Evolutionary conservation across 2,888 invertebrate species (phyloP).

Genomic region (Aphelenchoides bicaudatus): DNA sequence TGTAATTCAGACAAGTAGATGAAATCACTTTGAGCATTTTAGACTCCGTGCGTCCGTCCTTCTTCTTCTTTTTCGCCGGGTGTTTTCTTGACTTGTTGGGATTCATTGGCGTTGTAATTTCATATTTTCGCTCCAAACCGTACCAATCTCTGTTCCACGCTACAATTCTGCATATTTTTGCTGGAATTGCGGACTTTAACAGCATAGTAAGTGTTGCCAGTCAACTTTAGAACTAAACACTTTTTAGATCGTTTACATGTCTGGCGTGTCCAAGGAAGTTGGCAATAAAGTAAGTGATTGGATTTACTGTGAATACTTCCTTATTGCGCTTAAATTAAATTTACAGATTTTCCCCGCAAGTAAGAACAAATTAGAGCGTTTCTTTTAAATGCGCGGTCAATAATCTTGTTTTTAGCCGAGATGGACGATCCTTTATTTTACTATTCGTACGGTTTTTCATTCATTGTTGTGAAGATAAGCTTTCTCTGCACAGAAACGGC

Average conservation of each 20-base stretch:
- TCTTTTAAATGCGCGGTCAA: slow-evolving; percentile 57
- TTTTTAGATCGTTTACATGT: slow-evolving; percentile 60
- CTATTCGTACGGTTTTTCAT: slow-evolving; percentile 57
- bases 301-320: too few species aligned
- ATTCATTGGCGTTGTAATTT: slow-evolving; percentile 39
- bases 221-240: too few species aligned
- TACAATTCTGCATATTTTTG: slow-evolving; percentile 53
- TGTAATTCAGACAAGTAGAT: slow-evolving; percentile 33
- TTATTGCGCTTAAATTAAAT: too few species aligned
- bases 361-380: too few species aligned
- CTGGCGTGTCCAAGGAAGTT: slow-evolving; percentile 57
- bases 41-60: slow-evolving; percentile 52
- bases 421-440: slow-evolving; percentile 60
- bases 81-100: slow-evolving; percentile 37
- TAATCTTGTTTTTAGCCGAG: slow-evolving; percentile 58
- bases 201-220: too few species aligned
- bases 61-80: slow-evolving; percentile 50
- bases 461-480: slow-evolving; percentile 52
- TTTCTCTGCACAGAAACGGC: slow-evolving; percentile 57
- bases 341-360: too few species aligned
- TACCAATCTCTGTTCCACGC: slow-evolving; percentile 49
- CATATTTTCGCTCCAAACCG: slow-evolving; percentile 43
- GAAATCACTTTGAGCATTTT: slow-evolving; percentile 22
- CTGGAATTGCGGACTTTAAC: slow-evolving; percentile 53
- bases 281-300: too few species aligned